Base-by-base conservation (phyloP, 2,888 invertebrate genomes). In the Frankliniella intonsa region DNA sequence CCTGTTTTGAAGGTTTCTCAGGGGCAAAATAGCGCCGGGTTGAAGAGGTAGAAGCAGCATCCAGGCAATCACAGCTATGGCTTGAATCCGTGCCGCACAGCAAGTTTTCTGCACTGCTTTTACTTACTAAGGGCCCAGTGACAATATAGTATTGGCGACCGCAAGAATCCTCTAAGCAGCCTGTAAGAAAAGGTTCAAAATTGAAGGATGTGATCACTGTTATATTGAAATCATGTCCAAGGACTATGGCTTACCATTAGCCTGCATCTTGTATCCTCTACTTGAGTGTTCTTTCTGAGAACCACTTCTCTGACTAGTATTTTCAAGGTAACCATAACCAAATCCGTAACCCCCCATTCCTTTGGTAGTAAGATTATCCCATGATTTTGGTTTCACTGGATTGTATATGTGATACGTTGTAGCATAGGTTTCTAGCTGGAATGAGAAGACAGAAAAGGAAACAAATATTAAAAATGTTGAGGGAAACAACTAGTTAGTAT, bases 361-460 rank as follows among this genome's bases (percentile, higher is more conserved):
- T 88, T 95, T 95, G 2, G 95, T 95, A 0, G 95, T 94, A 82
- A 96, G 89, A 88, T 96, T 96, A 87, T 96, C 96, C 95, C 96
- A 96, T 0, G 95, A 96, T 87, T 96, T 96, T 0, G 96, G 96
- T 86, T 96, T 96, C 0, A 87, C 88, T 0, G 89, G 87, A 80
- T 89, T 89, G 85, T 90, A 91, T 27, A 82, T 80, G 22, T 84
- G 82, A 49, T 85, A 84, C 22, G 69, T 76, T 22, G 69, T 76
- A 10, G 69, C 69, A 25, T 76, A 76, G 22, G 69, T 76, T 76
- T 76, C 69, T 76, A 76, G 7, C 69, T 76, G 69, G 7, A 76
- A 55, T 38, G 38, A 38, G 38, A 38, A 62, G 17, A 19, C 1
- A 17, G n/a, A 14, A 55, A 55, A 55, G 55, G 9, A 55, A 8